These are phyloP conservation scores for Steinernema khuongi DNA, from an alignment of 1,140 invertebrate species.

Conservation along the genomic window DNA sequence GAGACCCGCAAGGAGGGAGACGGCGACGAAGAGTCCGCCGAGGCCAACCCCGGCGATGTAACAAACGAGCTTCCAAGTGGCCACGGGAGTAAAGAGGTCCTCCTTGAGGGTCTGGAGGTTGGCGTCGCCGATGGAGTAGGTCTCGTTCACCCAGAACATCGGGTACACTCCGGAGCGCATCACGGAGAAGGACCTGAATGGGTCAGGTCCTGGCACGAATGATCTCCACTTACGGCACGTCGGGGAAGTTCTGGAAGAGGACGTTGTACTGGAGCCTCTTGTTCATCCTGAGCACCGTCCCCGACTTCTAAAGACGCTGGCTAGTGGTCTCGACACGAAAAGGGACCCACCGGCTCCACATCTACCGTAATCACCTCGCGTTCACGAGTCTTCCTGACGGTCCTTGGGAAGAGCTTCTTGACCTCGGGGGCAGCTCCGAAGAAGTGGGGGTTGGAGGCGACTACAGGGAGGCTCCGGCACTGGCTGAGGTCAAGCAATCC, in stretches of 20 bases:
- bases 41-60: background rate
- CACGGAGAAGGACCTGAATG: constrained; percentile 24
- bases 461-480: constrained; percentile 14
- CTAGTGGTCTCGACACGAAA: background rate
- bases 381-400: constrained; percentile 22
- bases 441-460: constrained; percentile 34
- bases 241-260: constrained; percentile 24
- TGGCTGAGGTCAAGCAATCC: constrained; percentile 9
- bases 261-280: constrained; percentile 35
- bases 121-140: constrained; percentile 23
- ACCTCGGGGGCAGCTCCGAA: constrained; percentile 21
- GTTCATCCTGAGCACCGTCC: constrained; percentile 30
- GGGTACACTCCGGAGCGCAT: constrained; percentile 32
- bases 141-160: constrained; percentile 32
- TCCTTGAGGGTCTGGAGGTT: background rate
- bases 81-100: background rate
- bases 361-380: constrained; percentile 32
- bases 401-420: constrained; percentile 20
- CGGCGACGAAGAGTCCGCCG: background rate
- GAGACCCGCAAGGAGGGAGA: background rate
- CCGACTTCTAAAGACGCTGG: constrained; percentile 21
- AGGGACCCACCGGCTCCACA: constrained; percentile 26
- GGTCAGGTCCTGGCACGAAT: background rate
- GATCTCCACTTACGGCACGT: constrained; percentile 1
- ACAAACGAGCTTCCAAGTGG: background rate